Percentiles rank a stretch among this genome's conserved stretches.
These are phyloP conservation scores for Centrocercus urophasianus DNA, from an alignment of 2,113 vertebrate genomes.

Conservation along the genomic window DNA sequence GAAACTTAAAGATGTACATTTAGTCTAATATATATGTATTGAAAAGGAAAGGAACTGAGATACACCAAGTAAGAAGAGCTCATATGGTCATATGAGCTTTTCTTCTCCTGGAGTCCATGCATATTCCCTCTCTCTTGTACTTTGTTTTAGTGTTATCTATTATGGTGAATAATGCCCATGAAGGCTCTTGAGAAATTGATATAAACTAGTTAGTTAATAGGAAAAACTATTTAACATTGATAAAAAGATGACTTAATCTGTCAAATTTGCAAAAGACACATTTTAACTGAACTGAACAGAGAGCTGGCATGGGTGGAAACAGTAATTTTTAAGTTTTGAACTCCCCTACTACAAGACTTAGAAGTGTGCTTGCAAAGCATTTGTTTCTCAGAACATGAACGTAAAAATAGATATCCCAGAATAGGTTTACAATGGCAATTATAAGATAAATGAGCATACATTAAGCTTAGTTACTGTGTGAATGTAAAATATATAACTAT, in stretches of 20 bases:
- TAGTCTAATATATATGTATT: neutral
- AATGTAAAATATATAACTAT: neutral
- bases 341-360: neutral
- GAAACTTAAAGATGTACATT: too few species aligned
- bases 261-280: too few species aligned
- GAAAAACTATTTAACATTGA: too few species aligned
- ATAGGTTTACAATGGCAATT: neutral
- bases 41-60: neutral
- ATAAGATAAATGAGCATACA: neutral
- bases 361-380: neutral
- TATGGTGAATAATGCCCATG: too few species aligned
- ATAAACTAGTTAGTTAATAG: too few species aligned
- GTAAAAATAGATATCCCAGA: neutral
- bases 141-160: too few species aligned
- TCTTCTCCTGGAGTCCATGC: neutral
- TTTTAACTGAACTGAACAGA: too few species aligned
- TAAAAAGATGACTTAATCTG: too few species aligned
- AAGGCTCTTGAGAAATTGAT: too few species aligned
- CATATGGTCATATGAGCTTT: neutral
- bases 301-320: neutral
- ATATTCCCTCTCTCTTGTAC: neutral
- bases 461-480: neutral
- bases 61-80: neutral
- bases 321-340: neutral
- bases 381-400: neutral